A percentile compares a stretch with the other conserved stretches of the same genome.
Evolutionary conservation across 92 coral and sea anemone species (phyloP).

Genomic region (Palythoa heliodiscus): DNA sequence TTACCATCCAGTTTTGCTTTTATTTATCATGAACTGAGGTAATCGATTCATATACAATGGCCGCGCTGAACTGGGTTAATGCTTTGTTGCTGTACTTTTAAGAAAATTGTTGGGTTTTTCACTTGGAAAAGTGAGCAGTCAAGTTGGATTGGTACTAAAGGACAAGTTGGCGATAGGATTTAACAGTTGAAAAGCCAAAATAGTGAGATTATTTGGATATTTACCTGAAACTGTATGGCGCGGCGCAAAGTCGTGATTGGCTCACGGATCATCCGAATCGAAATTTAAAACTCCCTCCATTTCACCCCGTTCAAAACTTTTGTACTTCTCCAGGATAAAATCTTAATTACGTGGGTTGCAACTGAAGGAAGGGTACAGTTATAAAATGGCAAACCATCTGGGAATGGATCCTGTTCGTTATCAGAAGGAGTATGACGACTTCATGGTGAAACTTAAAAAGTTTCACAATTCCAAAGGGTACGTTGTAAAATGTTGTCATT

Average conservation of each 20-base stretch:
- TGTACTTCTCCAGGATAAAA: constrained; percentile 70
- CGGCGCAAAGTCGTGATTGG: constrained; percentile 88
- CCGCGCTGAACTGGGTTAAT: constrained; percentile 74
- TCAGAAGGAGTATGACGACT: constrained; percentile 91
- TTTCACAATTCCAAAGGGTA: constrained; percentile 97
- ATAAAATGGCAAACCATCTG: constrained; percentile 86
- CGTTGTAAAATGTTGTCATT: constrained; percentile 44
- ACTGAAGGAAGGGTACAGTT: constrained; percentile 65
- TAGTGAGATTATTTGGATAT: constrained; percentile 55
- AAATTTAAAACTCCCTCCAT: constrained; percentile 98
- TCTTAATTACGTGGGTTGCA: constrained; percentile 69
- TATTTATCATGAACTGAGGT: constrained; percentile 93
- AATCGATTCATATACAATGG: constrained; percentile 89
- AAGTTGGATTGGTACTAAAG: constrained; percentile 46
- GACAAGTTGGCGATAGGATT: constrained; percentile 51
- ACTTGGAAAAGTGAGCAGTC: constrained; percentile 46
- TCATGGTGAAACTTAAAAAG: constrained; percentile 92
- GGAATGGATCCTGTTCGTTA: constrained; percentile 81
- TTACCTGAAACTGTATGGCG: constrained; percentile 82
- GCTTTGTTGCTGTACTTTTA: constrained; percentile 86
- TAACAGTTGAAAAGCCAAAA: constrained; percentile 53
- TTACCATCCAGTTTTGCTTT: constrained; percentile 84
- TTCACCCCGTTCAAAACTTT: constrained; percentile 82
- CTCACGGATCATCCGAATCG: constrained; percentile 78
- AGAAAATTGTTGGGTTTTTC: constrained; percentile 50